phyloP scores from a whole-genome alignment of 1,140 invertebrate species.

The Bradysia coprophila region DNA sequence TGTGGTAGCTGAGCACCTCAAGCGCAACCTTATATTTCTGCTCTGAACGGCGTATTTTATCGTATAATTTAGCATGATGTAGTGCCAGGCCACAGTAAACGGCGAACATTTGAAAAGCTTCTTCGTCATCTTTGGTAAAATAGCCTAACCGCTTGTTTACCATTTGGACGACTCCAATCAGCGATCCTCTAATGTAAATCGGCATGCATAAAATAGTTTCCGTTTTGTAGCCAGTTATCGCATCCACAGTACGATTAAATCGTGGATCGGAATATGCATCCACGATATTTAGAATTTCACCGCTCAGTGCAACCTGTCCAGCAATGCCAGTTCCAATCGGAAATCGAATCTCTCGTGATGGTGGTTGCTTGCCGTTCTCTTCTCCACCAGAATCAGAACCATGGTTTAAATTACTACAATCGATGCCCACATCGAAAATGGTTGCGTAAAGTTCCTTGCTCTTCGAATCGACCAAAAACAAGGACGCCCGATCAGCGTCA shows the following conservation, averaged over 20 bases:
- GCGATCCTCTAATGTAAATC: constrained; percentile 50
- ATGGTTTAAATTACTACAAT: constrained; percentile 6
- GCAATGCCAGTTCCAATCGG: constrained; percentile 36
- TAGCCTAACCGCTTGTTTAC: constrained; percentile 54
- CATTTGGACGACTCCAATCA: constrained; percentile 78
- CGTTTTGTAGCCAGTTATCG: constrained; percentile 56
- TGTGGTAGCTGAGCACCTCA: constrained; percentile 70
- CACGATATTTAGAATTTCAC: constrained; percentile 54
- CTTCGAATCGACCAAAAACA: constrained; percentile 54
- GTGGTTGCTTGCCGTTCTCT: constrained; percentile 1
- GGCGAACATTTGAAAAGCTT: constrained; percentile 67
- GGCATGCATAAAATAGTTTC: constrained; percentile 71
- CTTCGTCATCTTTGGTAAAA: constrained; percentile 60
- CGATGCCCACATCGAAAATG: constrained; percentile 54
- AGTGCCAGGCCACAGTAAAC: constrained; percentile 70
- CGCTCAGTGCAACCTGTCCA: constrained; percentile 51
- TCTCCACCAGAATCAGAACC: constrained; percentile 1
- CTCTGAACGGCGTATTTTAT: constrained; percentile 64
- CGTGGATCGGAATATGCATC: constrained; percentile 62
- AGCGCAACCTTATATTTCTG: constrained; percentile 68
- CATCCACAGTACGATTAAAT: constrained; percentile 62
- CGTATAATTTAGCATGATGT: constrained; percentile 69
- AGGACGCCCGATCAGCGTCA: constrained; percentile 58
- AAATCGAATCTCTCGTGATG: constrained; percentile 29
- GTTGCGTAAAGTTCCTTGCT: constrained; percentile 59